Conservation (phyloP, 2,113 vertebrate species). For the Cyprinodon tularosa region DNA sequence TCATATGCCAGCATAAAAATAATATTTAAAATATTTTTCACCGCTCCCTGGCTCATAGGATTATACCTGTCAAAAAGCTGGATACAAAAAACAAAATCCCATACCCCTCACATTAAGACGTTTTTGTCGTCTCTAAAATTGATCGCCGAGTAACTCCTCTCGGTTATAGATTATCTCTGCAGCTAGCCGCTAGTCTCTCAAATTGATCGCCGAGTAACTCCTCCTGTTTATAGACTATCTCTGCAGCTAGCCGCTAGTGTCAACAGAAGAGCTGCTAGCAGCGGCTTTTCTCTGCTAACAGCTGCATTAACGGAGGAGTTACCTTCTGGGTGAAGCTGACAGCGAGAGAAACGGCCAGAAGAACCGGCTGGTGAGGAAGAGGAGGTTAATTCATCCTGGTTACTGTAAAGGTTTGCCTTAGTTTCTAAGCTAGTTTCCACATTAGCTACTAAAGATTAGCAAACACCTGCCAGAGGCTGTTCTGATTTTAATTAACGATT, state of each 20-base stretch:
- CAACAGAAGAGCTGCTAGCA: slow-evolving; percentile 33
- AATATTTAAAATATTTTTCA: too few relatives aligned
- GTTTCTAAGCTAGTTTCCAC: slow-evolving; percentile 1
- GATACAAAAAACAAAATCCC: too few relatives aligned
- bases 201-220: not conserved
- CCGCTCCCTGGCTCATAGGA: too few relatives aligned
- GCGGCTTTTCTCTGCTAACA: not conserved
- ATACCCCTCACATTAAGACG: too few relatives aligned
- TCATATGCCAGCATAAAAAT: too few relatives aligned
- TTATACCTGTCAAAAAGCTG: too few relatives aligned
- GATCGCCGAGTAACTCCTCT: too few relatives aligned
- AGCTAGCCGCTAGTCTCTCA: too few relatives aligned
- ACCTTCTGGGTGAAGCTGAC: not conserved
- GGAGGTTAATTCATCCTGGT: not conserved
- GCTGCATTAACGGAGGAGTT: not conserved
- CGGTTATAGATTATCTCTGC: too few relatives aligned
- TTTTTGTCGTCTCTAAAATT: too few relatives aligned
- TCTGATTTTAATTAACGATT: not conserved
- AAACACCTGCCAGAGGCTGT: not conserved
- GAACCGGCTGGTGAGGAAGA: slow-evolving; percentile 11
- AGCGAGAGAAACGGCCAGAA: not conserved
- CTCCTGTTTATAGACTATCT: slow-evolving; percentile 11
- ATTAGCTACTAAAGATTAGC: slow-evolving; percentile 15
- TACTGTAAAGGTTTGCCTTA: slow-evolving; percentile 14
- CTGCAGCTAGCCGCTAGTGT: slow-evolving; percentile 21